Base-by-base conservation (phyloP, 2,888 invertebrate genomes). In the Drosophila imparisetae region DNA sequence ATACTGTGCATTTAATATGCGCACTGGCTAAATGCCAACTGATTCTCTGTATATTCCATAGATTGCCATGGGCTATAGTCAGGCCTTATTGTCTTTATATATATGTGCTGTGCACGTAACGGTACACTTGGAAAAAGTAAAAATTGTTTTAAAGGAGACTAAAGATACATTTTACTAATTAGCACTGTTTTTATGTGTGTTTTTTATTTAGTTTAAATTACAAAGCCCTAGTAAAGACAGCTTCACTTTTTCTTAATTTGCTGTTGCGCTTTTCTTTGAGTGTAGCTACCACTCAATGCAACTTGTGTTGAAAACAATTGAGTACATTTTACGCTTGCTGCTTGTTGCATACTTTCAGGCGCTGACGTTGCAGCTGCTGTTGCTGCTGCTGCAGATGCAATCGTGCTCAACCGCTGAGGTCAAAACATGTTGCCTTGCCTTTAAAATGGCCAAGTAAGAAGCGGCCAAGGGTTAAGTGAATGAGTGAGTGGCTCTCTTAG, bases 261-360 rank as follows among this genome's bases (percentile, higher is more conserved):
- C 4, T 24, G 1, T 8, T 54, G 11, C 7, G 7, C 1, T 38
- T 57, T 42, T 57, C 30, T 15, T 6, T 21, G 30, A 57, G 53
- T 36, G 48, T 38, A 68, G 18, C 42, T 40, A 21, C 2, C 13
- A 21, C 32, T 40, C 57, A 54, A 52, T 27, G 57, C 34, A 63
- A 18, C 50, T 59, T 38, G 13, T 48, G 68, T 27, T 48, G 69
- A 71, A 82, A 75, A 86, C 84, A 84, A 76, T 86, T 78, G 75
- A 87, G 70, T 74, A 87, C 83, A 80, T 66, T 72, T 67, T 67
- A 50, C 49, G 53, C 71, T 70, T 53, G 57, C 70, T 72, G 78
- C 74, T 85, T 84, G 80, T 84, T 87, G 85, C 87, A 81, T 83
- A 72, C 82, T 81, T 73, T 54, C 76, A 76, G 81, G 73, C 74